Conservation (phyloP, 2,888 invertebrate genomes). For the Leuctra nigra region DNA sequence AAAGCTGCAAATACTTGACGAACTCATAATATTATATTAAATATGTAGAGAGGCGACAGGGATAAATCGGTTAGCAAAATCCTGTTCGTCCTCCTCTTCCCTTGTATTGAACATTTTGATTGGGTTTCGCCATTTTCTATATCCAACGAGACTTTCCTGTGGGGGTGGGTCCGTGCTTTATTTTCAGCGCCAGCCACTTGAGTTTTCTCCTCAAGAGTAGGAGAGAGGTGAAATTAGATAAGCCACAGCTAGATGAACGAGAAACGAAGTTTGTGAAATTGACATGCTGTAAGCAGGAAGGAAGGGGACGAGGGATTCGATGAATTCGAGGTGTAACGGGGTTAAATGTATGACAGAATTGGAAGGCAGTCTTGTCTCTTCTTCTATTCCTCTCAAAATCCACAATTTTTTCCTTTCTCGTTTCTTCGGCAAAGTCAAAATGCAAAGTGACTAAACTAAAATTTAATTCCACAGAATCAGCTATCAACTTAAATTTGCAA, state of each 20-base stretch:
- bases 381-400: no score
- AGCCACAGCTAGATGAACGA: slow-evolving; percentile 28
- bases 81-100: no score
- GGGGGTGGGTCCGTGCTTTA: slow-evolving; percentile 1
- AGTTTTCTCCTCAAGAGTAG: slow-evolving; percentile 10
- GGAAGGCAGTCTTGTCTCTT: no score
- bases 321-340: slow-evolving; percentile 8
- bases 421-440: no score
- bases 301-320: not conserved
- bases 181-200: slow-evolving; percentile 16
- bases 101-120: slow-evolving; percentile 8
- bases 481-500: no score
- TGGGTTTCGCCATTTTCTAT: slow-evolving; percentile 2
- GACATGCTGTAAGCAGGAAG: slow-evolving; percentile 22
- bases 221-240: slow-evolving; percentile 26
- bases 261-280: slow-evolving; percentile 29
- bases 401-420: no score
- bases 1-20: no score
- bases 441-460: no score
- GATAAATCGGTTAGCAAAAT: no score
- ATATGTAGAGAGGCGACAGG: no score
- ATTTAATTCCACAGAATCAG: no score
- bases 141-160: slow-evolving; percentile 2
- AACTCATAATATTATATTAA: no score
- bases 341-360: slow-evolving; percentile 14